Evolutionary conservation across 1,140 invertebrate genomes (phyloP), one percentile per base, ranked within the genome.

Genomic region (Coboldia fuscipes): DNA sequence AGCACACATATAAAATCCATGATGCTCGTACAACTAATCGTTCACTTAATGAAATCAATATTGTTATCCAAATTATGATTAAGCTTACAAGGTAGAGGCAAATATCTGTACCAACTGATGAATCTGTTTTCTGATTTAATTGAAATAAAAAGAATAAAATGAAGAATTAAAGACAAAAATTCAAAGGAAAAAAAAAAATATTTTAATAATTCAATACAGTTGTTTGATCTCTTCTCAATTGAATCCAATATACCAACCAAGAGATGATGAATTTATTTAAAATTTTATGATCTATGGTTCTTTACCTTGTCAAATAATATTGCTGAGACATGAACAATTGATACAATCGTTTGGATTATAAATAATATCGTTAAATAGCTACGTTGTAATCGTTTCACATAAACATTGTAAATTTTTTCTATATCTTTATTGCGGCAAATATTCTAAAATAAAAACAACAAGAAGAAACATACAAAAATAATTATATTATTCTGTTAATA

Each of bases 321-420:
- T n/a, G n/a, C n/a, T n/a, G n/a, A n/a, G n/a, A n/a, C n/a, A n/a
- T n/a, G n/a, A n/a, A n/a, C n/a, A n/a, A n/a, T n/a, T n/a, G n/a
- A n/a, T n/a, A 80, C 63, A 14, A 69, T 41, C 38, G 72, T 48
- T 44, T 80, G 67, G 17, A 82, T 52, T 3, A 77, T 58, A 22
- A 82, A 61, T 46, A 76, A 81, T 27, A 80, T 64, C 31, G 75
- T 72, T 20, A 83, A 66, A 42, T 81, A 75, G 33, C 73, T 72
- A 51, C 77, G 70, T 42, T 78, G 72, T 35, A 84, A 54, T 42
- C 75, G 70, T 34, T 73, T 67, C 38, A 74, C 74, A 46, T 84
- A 84, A 34, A 67, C 62, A 38, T 65, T 58, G 47, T 77, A 84
- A 8, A 83, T 55, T 28, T 64, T 64, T 49, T 80, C 74, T 37